Evolutionary conservation across 2,888 invertebrate species (phyloP), one percentile per base, ranked within the genome.

Genomic region (Pristionchus exspectatus): DNA sequence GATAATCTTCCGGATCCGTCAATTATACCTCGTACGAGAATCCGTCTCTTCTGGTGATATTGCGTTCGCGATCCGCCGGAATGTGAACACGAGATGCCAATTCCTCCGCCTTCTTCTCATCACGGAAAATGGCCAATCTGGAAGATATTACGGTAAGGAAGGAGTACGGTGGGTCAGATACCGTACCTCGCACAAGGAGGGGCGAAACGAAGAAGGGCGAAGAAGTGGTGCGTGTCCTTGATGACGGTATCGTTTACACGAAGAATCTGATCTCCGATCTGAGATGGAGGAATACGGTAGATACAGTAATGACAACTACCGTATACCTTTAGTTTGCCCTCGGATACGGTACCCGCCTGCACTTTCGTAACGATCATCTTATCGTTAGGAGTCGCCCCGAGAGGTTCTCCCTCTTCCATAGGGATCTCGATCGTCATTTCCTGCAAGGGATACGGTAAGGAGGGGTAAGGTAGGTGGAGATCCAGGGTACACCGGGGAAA

Each of bases 321-420:
- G 18, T 72, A 72, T 56, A 93, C 93, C 90, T 92, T 90, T 38
- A 94, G 90, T 88, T 94, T 93, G 85, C 94, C 94, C 59, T 94
- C 94, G 77, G 94, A 90, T 27, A 93, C 90, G 54, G 94, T 94
- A 30, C 92, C 92, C 16, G 90, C 56, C 84, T 94, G 94, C 63
- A 94, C 93, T 85, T 92, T 92, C 50, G 91, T 92, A 92, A 94
- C 92, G 91, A 93, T 90, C 77, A 94, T 91, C 90, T 94, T 94
- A 89, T 94, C 93, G 90, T 94, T 93, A 16, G 94, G 94, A 16
- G 56, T 56, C 1, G 56, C 56, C 56, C 56, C 56, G 0, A 56
- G 56, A 18, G 56, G 56, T 56, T 94, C 94, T 59, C 93, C 94
- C 90, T 94, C 94, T 86, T 94, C 94, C 92, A 94, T 93, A 24